Conservation (phyloP, 2,113 vertebrate species). For the Mastomys coucha region DNA sequence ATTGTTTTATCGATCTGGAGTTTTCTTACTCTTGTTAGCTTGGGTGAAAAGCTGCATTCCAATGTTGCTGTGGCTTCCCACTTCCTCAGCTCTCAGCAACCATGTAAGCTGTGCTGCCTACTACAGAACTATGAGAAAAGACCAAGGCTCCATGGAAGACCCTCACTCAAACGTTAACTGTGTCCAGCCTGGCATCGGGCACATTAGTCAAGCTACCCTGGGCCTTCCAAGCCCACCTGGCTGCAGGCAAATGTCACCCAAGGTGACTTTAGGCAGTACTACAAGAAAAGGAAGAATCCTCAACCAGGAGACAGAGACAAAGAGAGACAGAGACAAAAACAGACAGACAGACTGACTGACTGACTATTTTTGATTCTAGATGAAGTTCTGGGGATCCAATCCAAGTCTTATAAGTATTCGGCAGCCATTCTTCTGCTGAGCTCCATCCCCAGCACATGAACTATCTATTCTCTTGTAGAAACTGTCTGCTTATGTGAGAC, state of each 20-base stretch:
- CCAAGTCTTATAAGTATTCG: no score
- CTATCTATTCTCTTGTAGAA: background rate
- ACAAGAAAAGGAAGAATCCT: background rate
- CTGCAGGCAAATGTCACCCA: background rate
- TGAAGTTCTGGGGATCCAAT: background rate
- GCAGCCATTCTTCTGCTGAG: background rate
- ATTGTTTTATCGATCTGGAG: background rate
- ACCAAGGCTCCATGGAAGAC: background rate
- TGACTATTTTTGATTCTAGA: background rate
- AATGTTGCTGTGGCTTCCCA: background rate
- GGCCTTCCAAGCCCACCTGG: background rate
- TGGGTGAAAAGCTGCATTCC: background rate
- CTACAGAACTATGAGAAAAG: background rate
- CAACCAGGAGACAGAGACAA: background rate
- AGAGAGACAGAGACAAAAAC: background rate
- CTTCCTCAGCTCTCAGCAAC: background rate
- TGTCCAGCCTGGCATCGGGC: no score
- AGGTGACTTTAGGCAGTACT: background rate
- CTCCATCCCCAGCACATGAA: background rate
- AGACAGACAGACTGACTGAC: background rate
- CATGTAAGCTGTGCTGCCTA: background rate
- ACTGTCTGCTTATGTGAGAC: background rate
- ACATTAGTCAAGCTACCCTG: background rate
- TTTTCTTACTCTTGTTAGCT: background rate
- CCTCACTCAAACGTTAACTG: background rate